Evolutionary conservation across 1,140 invertebrate species (phyloP).

Genomic region (Potamilus streckersoni): DNA sequence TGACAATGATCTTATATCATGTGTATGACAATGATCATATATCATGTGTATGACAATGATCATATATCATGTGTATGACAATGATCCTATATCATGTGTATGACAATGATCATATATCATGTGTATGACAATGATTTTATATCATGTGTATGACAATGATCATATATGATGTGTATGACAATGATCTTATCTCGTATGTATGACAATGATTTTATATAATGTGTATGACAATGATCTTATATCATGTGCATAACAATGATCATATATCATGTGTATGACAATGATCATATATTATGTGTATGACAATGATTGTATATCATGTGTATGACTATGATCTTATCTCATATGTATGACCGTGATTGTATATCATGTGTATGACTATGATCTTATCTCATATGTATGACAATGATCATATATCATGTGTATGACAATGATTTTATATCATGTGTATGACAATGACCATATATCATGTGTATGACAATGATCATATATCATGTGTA

Average conservation of each 20-base stretch:
- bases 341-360: neutral
- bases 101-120: too few relatives aligned
- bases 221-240: neutral
- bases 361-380: neutral
- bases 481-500: neutral
- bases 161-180: neutral
- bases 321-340: neutral
- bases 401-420: too few relatives aligned
- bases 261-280: neutral
- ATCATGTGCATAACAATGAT: neutral
- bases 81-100: neutral
- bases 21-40: neutral
- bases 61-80: neutral
- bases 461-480: neutral
- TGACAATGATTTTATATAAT: too few relatives aligned
- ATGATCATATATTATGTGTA: neutral
- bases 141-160: neutral
- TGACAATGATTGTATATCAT: too few relatives aligned
- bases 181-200: neutral
- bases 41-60: neutral
- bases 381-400: neutral
- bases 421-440: neutral
- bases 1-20: too few relatives aligned
- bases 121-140: neutral
- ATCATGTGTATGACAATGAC: neutral